Evolutionary conservation across 2,113 vertebrate genomes (phyloP).

Genomic region (Pao palembangensis): DNA sequence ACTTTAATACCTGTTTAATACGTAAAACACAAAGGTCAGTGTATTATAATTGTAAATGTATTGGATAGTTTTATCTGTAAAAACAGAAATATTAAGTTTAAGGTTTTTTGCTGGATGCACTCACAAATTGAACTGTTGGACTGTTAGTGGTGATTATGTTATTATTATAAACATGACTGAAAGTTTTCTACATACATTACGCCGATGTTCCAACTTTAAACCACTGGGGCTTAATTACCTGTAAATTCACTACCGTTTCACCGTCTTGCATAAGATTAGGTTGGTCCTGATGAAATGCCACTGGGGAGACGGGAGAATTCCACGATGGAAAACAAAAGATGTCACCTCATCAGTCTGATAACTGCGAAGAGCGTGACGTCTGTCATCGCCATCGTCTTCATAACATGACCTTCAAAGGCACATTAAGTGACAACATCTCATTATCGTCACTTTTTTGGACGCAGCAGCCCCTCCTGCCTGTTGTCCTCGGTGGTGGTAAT

Average conservation of each 20-base stretch:
- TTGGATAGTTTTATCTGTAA: too few species aligned
- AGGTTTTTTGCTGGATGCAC: too few species aligned
- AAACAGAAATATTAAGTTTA: too few species aligned
- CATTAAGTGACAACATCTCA: slow-evolving; percentile 31
- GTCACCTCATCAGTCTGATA: slow-evolving; percentile 52
- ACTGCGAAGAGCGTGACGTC: slow-evolving; percentile 45
- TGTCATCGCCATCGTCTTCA: slow-evolving; percentile 41
- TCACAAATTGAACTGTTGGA: too few species aligned
- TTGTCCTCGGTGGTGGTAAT: slow-evolving; percentile 9
- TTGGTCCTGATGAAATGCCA: slow-evolving; percentile 80
- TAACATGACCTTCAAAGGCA: slow-evolving; percentile 50
- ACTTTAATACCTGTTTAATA: too few species aligned
- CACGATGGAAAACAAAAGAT: slow-evolving; percentile 59
- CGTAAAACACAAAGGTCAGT: too few species aligned
- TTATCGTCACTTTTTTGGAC: slow-evolving; percentile 39
- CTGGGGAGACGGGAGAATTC: slow-evolving; percentile 57
- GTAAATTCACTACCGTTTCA: slow-evolving; percentile 79
- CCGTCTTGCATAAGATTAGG: slow-evolving; percentile 86
- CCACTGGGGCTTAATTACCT: slow-evolving; percentile 86
- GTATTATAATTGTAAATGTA: too few species aligned
- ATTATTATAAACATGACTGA: slow-evolving; percentile 1
- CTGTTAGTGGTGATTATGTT: too few species aligned
- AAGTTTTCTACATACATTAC: slow-evolving; percentile 24
- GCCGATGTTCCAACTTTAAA: slow-evolving; percentile 70
- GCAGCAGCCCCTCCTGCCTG: slow-evolving; percentile 28